A percentile compares a stretch with the other conserved stretches of the same genome.
phyloP scores from a whole-genome alignment of 2,113 vertebrate genomes.

The Pseudorectes ferrugineus region DNA sequence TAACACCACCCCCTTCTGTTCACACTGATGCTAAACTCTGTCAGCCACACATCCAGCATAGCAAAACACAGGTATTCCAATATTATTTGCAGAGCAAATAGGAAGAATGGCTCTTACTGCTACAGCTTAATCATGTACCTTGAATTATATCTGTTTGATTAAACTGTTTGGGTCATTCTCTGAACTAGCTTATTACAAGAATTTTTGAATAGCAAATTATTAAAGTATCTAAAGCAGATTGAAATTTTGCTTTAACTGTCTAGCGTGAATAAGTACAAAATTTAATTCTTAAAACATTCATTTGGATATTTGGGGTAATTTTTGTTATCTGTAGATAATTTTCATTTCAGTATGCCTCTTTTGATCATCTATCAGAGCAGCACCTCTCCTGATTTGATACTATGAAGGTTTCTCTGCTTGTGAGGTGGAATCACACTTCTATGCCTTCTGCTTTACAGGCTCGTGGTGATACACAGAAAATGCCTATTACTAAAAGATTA shows the following conservation, averaged over 20 bases:
- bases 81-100: neutral
- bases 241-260: neutral
- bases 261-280: neutral
- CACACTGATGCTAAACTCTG: neutral
- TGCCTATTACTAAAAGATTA: neutral
- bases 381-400: neutral
- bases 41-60: neutral
- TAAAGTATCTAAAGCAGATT: neutral
- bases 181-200: neutral
- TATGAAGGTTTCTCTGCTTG: neutral
- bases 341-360: neutral
- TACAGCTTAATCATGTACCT: neutral
- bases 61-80: neutral
- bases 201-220: neutral
- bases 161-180: neutral
- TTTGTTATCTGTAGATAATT: neutral
- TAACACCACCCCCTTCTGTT: slow-evolving; percentile 80
- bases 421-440: neutral
- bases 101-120: neutral
- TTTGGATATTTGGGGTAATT: neutral
- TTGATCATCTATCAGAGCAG: neutral
- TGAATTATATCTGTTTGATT: neutral
- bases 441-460: neutral
- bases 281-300: neutral
- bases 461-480: neutral